Evolutionary conservation across 2,113 vertebrate species (phyloP), one percentile per base, ranked within the genome.

Genomic region (Odontophorus gujanensis): DNA sequence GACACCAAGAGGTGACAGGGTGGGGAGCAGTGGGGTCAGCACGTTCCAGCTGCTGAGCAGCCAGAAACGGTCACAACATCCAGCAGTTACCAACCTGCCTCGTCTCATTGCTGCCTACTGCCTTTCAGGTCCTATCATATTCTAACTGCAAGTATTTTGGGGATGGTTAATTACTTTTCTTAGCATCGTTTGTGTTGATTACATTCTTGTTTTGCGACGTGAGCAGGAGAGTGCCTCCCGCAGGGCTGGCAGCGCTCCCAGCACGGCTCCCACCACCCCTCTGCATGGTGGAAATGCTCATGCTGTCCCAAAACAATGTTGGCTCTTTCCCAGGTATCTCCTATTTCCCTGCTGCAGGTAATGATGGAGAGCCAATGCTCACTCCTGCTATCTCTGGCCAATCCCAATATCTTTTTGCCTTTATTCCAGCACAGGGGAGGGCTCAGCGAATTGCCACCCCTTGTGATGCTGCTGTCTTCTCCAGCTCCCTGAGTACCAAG

Each of bases 41-140:
- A 1, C 2, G 3, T 38, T 65, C 57, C 65, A 2, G 4, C 5
- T 1, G 2, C n/a, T 2, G 3, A 59, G 15, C 1, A 3, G 36
- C 61, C 32, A 57, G 76, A 59, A 67, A 68, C 65, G 57, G 34
- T 45, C 17, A 9, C 38, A 66, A 26, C 6, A 7, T 1, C 42
- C 34, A 10, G 17, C 34, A 48, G 3, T 11, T 7, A 30, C 6
- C 42, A 4, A 30, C 84, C 63, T 4, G 7, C 1, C 50, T 7
- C 0, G 0, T 14, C 59, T 34, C 0, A 14, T 51, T n/a, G 25
- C 21, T 43, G 25, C 45, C 50, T 21, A 4, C 59, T 72, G 62
- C 83, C 47, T 53, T 22, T 7, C 48, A 24, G 77, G 13, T 17
- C 13, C 77, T 59, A 47, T 36, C n/a, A 1, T 6, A 9, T 2